Evolutionary conservation across 2,113 vertebrate genomes (phyloP), one percentile per base, ranked within the genome.

Genomic region (Paralichthys olivaceus): DNA sequence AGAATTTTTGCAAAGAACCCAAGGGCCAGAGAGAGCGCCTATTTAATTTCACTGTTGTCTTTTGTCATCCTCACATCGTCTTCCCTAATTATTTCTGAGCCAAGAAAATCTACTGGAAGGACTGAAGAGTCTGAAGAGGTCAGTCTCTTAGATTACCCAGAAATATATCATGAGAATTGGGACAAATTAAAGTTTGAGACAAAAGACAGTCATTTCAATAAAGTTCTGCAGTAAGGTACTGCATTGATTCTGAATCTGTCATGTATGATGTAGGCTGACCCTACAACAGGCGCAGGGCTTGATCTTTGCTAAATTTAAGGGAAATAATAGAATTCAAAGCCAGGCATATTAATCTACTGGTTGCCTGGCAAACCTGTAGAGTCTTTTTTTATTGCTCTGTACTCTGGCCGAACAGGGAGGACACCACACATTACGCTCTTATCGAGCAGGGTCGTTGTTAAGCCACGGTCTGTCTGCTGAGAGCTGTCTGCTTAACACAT

Each of bases 41-140:
- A 72, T 93, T 92, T 89, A 81, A 85, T 89, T 92, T 90, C 90
- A 69, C 84, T 90, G 80, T 91, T 92, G 80, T 91, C 90, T 87
- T 94, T 95, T 93, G 89, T 93, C 90, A 67, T 88, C 75, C 86
- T 85, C 87, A 88, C 86, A 88, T 89, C 83, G 77, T 89, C 84
- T 83, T 84, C 72, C 74, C 88, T 93, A 89, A 92, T 93, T 93
- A 92, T 93, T 93, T 90, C 83, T 84, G 84, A 85, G 87, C 62
- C 55, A 75, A 63, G 74, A 79, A 88, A 89, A 90, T 81, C 67
- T 76, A 75, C 86, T 88, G 32, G 65, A 87, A 91, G 78, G 77
- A 88, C 25, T 84, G 78, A 56, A 86, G 71, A 75, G 86, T 83
- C 70, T 80, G 75, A 87, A 68, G 79, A 87, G 82, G 88, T 85